Conservation (phyloP, 1,140 invertebrate genomes). For the Epicauta chinensis region DNA sequence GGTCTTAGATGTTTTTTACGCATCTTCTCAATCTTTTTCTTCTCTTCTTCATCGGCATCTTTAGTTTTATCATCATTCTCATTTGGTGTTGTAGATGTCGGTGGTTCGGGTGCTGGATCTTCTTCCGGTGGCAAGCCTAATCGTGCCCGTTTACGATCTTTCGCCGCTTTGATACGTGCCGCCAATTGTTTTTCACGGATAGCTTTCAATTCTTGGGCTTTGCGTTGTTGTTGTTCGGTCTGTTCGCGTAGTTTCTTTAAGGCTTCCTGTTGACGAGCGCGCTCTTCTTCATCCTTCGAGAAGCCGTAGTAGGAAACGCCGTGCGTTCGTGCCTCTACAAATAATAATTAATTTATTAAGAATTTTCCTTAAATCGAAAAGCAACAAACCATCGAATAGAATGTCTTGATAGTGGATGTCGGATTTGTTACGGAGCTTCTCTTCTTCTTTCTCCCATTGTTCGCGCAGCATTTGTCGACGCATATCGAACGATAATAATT, state of each 20-base stretch:
- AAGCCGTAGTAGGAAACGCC: conserved; percentile 87
- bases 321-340: conserved; percentile 76
- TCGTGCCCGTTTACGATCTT: conserved; percentile 66
- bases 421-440: conserved; percentile 48
- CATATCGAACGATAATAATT: conserved; percentile 47
- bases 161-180: conserved; percentile 69
- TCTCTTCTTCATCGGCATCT: conserved; percentile 38
- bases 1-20: conserved; percentile 52
- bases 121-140: conserved; percentile 65
- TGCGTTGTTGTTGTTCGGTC: conserved; percentile 61
- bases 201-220: conserved; percentile 55
- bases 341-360: conserved; percentile 28
- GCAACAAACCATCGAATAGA: conserved; percentile 66
- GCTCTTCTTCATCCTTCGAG: conserved; percentile 71
- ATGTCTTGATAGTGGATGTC: conserved; percentile 87
- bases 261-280: conserved; percentile 68
- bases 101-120: conserved; percentile 46
- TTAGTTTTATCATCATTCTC: conserved; percentile 41
- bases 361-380: too few species aligned
- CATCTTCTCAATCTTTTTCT: conserved; percentile 31
- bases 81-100: conserved; percentile 47
- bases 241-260: conserved; percentile 63
- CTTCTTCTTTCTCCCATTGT: conserved; percentile 63
- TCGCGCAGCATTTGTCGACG: conserved; percentile 49
- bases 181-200: conserved; percentile 64